phyloP scores from a whole-genome alignment of 2,797 vertebrate species.

The Dendrocincla tyrannina region DNA sequence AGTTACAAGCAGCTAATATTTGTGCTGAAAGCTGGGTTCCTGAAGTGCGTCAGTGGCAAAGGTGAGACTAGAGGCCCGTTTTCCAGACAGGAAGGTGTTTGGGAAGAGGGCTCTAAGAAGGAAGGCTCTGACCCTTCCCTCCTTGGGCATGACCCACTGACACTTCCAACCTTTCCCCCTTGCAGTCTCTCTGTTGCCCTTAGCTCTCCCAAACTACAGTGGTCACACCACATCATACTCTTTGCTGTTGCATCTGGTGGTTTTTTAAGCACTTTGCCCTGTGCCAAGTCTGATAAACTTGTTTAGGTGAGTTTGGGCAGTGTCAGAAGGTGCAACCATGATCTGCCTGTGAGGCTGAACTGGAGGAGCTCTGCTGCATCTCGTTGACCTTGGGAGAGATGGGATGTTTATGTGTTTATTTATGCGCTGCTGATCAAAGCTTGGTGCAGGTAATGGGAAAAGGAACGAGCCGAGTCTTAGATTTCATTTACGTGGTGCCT shows the following conservation, averaged over 20 bases:
- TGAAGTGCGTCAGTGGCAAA: neutral
- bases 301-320: neutral
- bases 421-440: neutral
- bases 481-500: neutral
- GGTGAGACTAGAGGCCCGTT: neutral
- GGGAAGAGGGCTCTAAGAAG: neutral
- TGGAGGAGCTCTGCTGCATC: neutral
- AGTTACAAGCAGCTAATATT: neutral
- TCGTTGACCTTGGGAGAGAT: neutral
- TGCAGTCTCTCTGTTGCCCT: neutral
- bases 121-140: neutral
- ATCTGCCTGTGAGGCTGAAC: neutral
- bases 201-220: neutral
- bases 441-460: neutral
- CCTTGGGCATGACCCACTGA: neutral
- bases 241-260: neutral
- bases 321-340: neutral
- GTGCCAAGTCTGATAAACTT: neutral
- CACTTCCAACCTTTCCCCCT: neutral
- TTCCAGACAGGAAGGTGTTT: neutral
- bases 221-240: neutral
- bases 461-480: neutral
- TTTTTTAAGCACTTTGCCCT: neutral
- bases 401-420: neutral
- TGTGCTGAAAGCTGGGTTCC: neutral